Evolutionary conservation across 2,113 vertebrate genomes (phyloP), one percentile per base, ranked within the genome.

Genomic region (Xerus inauris): DNA sequence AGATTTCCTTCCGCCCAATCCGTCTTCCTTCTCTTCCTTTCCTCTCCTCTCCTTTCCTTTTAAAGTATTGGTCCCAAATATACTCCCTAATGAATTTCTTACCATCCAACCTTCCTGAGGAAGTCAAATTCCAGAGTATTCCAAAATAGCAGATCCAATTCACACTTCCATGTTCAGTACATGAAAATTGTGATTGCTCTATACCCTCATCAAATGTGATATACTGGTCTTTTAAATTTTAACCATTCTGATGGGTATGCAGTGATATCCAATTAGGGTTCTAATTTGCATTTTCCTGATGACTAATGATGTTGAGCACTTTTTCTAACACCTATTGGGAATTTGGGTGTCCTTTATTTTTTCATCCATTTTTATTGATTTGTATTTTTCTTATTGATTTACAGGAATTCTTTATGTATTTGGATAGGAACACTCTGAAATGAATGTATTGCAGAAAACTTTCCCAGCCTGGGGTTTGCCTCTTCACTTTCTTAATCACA

Each of bases 231-330:
- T 79, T 86, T 77, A 19, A 22, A 80, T 93, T 30, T 3, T 13
- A 76, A 54, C 79, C 17, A 22, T 81, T 88, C 40, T 75, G 12
- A 32, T n/a, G 40, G 38, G 24, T 62, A 13, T 9, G 2, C 24
- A 59, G 42, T 71, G 38, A 32, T 38, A 85, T 81, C 57, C 62
- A 22, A 64, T 30, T 64, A 40, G 84, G 42, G 49, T 51, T 88
- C 87, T 75, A 87, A 57, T 95, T 93, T 94, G 72, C 73, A 38
- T 91, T 95, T 79, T 77, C 38, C 75, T 65, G 20, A 75, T 88
- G 73, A 89, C 76, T 38, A 73, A 62, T 65, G 24, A 82, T 38
- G 35, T 24, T 67, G 42, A 69, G 38, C 45, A n/a, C 42, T 10
- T 80, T 89, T 93, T 73, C 73, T 76, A 82, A 54, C 40, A 40